Percentiles rank a stretch among this genome's conserved stretches.
Evolutionary conservation across 2,113 vertebrate species (phyloP).

Genomic region (Nestor notabilis): DNA sequence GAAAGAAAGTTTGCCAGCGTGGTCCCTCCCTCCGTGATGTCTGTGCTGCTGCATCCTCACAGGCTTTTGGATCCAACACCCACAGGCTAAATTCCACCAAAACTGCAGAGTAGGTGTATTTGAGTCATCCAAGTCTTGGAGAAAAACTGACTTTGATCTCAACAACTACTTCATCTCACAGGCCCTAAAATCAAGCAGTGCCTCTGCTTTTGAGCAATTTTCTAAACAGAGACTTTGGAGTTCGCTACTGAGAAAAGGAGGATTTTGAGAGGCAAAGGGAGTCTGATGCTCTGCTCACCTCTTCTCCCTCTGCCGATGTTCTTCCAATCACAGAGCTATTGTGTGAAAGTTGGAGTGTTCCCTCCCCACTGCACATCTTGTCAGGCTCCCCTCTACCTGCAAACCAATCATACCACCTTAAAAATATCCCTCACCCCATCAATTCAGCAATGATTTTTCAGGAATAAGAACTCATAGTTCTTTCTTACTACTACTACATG

Average conservation of each 20-base stretch:
- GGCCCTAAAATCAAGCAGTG: background rate
- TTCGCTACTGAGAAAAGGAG: background rate
- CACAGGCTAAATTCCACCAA: background rate
- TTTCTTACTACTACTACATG: background rate
- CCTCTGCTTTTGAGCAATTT: background rate
- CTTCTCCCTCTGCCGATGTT: background rate
- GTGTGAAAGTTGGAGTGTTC: background rate
- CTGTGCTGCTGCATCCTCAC: background rate
- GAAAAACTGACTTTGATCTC: background rate
- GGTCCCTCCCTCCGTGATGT: background rate
- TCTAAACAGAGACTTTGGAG: background rate
- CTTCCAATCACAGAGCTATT: conserved; percentile 7
- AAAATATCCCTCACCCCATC: background rate
- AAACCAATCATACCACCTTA: background rate
- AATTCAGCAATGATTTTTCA: background rate
- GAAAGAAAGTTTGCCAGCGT: background rate
- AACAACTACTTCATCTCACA: background rate
- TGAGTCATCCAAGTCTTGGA: background rate
- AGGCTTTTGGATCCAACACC: background rate
- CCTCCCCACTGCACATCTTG: background rate
- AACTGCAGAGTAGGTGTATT: background rate
- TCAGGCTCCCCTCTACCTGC: background rate
- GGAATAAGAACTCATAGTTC: background rate
- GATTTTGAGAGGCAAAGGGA: background rate
- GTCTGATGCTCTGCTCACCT: background rate